phyloP scores from a whole-genome alignment of 1,140 invertebrate genomes.

The Globodera rostochiensis region DNA sequence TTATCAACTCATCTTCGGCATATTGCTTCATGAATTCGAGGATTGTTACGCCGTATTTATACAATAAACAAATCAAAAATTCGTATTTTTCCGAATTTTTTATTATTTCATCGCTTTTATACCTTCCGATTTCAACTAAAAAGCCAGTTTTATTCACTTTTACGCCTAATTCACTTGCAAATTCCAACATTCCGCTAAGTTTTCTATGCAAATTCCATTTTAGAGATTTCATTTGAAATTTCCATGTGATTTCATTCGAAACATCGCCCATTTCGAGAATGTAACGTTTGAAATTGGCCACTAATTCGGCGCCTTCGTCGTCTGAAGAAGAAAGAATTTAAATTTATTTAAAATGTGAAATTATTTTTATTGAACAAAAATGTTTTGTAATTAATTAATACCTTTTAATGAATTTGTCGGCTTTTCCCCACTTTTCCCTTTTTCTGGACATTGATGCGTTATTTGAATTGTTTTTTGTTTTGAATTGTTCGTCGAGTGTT shows the following conservation, averaged over 20 bases:
- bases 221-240: background rate
- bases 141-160: background rate
- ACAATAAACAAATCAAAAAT: background rate
- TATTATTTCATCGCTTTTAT: background rate
- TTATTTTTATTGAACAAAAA: background rate
- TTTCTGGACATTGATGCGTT: background rate
- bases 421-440: background rate
- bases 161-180: background rate
- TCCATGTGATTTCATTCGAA: background rate
- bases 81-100: background rate
- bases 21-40: background rate
- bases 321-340: background rate
- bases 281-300: background rate
- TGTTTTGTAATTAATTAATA: no score
- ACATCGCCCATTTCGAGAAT: background rate
- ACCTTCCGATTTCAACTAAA: background rate
- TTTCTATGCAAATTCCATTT: background rate
- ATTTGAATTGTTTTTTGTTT: background rate
- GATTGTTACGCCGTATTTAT: background rate
- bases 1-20: background rate
- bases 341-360: background rate
- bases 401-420: background rate
- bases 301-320: background rate
- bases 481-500: background rate
- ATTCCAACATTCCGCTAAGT: background rate